Evolutionary conservation across 1,140 invertebrate genomes (phyloP), one percentile per base, ranked within the genome.

Genomic region (Drosophila novamexicana): DNA sequence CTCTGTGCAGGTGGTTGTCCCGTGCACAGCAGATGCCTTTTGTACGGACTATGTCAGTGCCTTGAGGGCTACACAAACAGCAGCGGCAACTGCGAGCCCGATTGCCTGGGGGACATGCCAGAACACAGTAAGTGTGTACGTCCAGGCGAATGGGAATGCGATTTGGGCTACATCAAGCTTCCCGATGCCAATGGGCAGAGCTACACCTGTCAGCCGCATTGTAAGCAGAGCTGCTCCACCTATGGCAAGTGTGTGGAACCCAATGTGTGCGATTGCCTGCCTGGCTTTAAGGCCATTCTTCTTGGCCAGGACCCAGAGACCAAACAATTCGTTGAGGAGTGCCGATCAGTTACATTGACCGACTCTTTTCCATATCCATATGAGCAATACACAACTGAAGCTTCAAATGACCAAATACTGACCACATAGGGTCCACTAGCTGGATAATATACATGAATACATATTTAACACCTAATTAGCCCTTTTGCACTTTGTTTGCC

Each of bases 131-230:
- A 1, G 1, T 73, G 70, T 6, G 16, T 61, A 1, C 29, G 34
- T 4, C 57, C 64, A 1, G 42, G 16, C 1, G 34, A 56, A 37
- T 74, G 71, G 71, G 71, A 68, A 9, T 74, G 71, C 36, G n/a
- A 54, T 12, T 8, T 0, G 14, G 71, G 71, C 0, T 74, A 62
- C 18, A 39, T 63, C 5, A 77, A 54, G 7, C 16, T 67, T 9
- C 39, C n/a, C 7, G 16, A 1, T 3, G 6, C 3, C 18, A 16
- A 40, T 83, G 77, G 47, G 72, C 93, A 42, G 59, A 79, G 1
- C 7, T 91, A 90, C 29, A 62, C 90, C 9, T 94, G 94, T 77
- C 58, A 79, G 36, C 93, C 94, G 4, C 84, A 93, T 34, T 94
- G 94, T 63, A 2, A 36, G 68, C 18, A 56, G 7, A 53, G 42